Evolutionary conservation across 2,113 vertebrate species (phyloP).

Genomic region (Tetrao urogallus): DNA sequence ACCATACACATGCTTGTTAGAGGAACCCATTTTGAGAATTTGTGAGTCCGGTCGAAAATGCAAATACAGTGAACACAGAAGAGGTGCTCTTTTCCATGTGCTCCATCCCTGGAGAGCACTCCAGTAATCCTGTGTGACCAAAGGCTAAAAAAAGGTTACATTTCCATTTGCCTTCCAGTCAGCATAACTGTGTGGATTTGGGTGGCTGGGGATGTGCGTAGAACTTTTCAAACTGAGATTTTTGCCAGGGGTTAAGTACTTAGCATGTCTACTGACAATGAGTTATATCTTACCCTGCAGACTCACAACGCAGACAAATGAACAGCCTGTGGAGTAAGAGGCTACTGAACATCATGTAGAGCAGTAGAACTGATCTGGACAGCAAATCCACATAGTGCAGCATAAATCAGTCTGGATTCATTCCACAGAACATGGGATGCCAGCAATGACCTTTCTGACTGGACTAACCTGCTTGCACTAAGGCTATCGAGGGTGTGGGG

Average conservation of each 20-base stretch:
- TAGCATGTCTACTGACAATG: not conserved
- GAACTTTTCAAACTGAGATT: not conserved
- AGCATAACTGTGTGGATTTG: not conserved
- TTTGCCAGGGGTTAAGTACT: not conserved
- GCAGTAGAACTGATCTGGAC: not conserved
- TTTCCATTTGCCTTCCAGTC: not conserved
- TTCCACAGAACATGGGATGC: not conserved
- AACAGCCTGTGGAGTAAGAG: not conserved
- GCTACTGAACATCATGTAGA: not conserved
- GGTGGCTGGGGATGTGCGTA: not conserved
- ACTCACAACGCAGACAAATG: not conserved
- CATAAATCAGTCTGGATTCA: not conserved
- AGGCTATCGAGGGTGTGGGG: not conserved
- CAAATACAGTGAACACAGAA: not conserved
- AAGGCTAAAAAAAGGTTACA: not conserved
- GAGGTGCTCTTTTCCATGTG: not conserved
- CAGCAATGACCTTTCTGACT: not conserved
- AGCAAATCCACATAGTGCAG: not conserved
- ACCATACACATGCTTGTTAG: not conserved
- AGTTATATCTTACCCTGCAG: not conserved
- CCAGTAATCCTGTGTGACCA: not conserved
- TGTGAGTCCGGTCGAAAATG: not conserved
- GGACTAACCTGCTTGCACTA: not conserved
- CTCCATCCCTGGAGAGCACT: not conserved
- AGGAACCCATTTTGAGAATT: not conserved